Base-by-base conservation (phyloP, 2,888 invertebrate species). In the Baccha elongata region DNA sequence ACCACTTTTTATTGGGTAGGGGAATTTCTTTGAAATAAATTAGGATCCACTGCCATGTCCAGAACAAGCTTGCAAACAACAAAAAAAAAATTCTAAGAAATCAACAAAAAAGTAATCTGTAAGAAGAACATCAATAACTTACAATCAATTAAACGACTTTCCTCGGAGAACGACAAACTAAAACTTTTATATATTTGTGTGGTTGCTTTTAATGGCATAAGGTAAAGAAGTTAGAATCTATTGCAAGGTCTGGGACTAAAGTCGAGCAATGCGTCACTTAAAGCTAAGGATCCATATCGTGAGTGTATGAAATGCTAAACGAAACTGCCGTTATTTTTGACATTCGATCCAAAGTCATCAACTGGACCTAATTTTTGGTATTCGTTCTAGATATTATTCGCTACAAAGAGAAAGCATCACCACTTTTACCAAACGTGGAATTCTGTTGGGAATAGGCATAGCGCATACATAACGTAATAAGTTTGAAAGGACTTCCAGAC, bases 101-200 rank as follows among this genome's bases (percentile, higher is more conserved):
- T 37, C 35, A 68, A 32, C n/a, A 35, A 40, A 67, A 52, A 52
- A 52, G 29, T 11, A 17, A n/a, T 6, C 11, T 29, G 13, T 8
- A 42, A 73, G 50, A 80, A 80, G 69, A 69, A 74, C 58, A 69
- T 75, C 80, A 80, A 80, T 80, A 80, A 79, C 65, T 80, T 80
- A 80, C 80, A 58, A 58, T 80, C 80, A 80, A 74, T 80, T 80
- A 74, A 75, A 80, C 69, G 58, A 74, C 75, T 80, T 80, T 75
- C 69, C 80, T 80, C 29, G 68, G 68, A 74, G 74, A 23, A 13
- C n/a, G 15, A 52, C 11, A 52, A 23, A 32, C 15, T 68, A 74
- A 64, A 74, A 72, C 48, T 37, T 35, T 19, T 23, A 37, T 8
- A 2, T 53, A 1, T 26, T 26, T 40, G 21, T 55, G 17, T 2